A percentile compares a stretch with the other conserved stretches of the same genome.
phyloP scores from a whole-genome alignment of 2,797 vertebrate genomes.

The Sebastes nivosus region DNA sequence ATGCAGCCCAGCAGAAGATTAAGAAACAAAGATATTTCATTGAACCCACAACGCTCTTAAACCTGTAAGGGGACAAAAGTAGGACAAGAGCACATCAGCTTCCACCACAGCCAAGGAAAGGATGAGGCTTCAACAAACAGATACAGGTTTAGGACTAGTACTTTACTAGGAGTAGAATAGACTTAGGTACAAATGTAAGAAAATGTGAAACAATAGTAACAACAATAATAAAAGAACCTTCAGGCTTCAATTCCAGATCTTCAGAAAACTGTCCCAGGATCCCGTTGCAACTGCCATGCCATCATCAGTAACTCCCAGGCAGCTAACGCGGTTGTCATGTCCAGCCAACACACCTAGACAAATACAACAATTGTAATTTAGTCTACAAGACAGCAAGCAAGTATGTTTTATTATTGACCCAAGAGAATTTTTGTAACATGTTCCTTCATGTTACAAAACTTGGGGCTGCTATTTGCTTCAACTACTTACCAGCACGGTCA shows the following conservation, averaged over 20 bases:
- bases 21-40: conserved; percentile 8
- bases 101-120: conserved; percentile 8
- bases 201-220: not conserved
- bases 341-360: conserved; percentile 94
- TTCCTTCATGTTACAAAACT: not conserved
- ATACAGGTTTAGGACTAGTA: conserved; percentile 8
- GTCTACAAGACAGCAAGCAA: not conserved
- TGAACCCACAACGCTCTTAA: conserved; percentile 6
- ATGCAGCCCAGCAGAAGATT: conserved; percentile 1
- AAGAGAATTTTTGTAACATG: not conserved
- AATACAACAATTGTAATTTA: not conserved
- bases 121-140: conserved; percentile 11
- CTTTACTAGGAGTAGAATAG: conserved; percentile 20
- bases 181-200: conserved; percentile 23
- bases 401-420: not conserved
- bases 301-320: conserved; percentile 98
- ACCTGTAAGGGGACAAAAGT: conserved; percentile 1
- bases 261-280: conserved; percentile 99
- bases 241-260: conserved; percentile 99
- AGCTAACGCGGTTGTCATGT: conserved; percentile 99
- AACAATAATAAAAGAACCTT: conserved; percentile 74
- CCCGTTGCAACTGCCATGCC: conserved; percentile 99
- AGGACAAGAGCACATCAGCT: not conserved
- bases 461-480: not conserved
- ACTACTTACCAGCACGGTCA: conserved; percentile 90